These are phyloP conservation scores for Gallinago undulata DNA, from an alignment of 2,113 vertebrate genomes.

Conservation along the genomic window DNA sequence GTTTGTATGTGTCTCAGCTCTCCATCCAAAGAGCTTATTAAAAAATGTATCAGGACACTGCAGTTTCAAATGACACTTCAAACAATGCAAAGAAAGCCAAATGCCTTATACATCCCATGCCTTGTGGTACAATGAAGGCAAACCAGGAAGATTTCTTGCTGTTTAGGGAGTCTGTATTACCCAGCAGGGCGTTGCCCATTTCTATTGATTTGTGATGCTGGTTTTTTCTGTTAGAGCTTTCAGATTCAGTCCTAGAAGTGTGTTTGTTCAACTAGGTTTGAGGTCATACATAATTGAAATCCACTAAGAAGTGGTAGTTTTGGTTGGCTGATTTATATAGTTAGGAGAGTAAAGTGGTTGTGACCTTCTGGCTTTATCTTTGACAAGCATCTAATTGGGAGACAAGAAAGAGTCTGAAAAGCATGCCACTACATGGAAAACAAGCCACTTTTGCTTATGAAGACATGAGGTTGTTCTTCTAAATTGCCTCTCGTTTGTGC, in stretches of 20 bases:
- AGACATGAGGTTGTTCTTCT: background rate
- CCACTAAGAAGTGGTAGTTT: background rate
- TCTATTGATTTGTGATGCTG: background rate
- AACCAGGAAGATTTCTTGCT: background rate
- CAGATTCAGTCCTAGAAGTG: background rate
- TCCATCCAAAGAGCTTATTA: background rate
- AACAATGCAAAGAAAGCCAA: background rate
- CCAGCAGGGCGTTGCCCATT: background rate
- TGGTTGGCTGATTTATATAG: background rate
- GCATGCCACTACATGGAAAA: background rate
- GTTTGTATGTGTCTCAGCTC: background rate
- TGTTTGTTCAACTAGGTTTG: constrained; percentile 8
- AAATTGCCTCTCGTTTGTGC: background rate
- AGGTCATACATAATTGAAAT: constrained; percentile 24
- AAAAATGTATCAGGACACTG: rapidly evolving
- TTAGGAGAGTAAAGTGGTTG: background rate
- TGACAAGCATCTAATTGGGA: background rate
- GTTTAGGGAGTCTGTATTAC: background rate
- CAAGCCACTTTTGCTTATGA: background rate
- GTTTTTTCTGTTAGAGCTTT: background rate
- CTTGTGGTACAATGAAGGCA: background rate
- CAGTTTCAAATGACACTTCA: background rate
- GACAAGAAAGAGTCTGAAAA: background rate
- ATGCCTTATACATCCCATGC: background rate
- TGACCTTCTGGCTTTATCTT: background rate